Evolutionary conservation across 2,888 invertebrate genomes (phyloP).

Genomic region (Cryptops parisi): DNA sequence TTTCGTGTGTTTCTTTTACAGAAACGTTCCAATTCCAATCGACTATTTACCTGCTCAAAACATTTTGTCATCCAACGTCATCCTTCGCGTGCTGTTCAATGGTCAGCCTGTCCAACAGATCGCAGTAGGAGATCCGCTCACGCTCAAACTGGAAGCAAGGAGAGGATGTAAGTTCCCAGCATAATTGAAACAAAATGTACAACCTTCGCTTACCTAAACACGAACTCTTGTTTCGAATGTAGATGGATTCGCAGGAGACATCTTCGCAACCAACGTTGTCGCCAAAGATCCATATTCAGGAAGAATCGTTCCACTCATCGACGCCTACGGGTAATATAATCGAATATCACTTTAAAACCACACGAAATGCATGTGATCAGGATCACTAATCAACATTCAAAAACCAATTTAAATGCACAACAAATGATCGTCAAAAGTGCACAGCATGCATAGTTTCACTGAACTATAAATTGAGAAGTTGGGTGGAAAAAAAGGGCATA

Average conservation of each 20-base stretch:
- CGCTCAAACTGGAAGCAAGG: slow-evolving; percentile 74
- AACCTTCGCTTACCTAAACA: too few relatives aligned
- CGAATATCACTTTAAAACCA: too few relatives aligned
- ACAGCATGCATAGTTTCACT: too few relatives aligned
- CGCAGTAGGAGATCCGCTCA: slow-evolving; percentile 80
- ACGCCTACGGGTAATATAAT: slow-evolving; percentile 83
- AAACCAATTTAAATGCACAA: too few relatives aligned
- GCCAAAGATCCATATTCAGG: slow-evolving; percentile 86
- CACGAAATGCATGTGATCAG: too few relatives aligned
- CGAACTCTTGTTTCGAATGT: not conserved
- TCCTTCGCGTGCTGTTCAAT: slow-evolving; percentile 71
- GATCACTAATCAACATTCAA: too few relatives aligned
- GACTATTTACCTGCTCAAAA: slow-evolving; percentile 86
- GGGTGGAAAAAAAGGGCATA: too few relatives aligned
- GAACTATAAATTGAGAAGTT: too few relatives aligned
- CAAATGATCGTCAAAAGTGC: too few relatives aligned
- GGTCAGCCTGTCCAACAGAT: slow-evolving; percentile 83
- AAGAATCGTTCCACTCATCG: slow-evolving; percentile 74
- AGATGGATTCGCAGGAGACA: slow-evolving; percentile 48
- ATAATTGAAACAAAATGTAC: too few relatives aligned
- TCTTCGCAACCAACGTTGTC: slow-evolving; percentile 83
- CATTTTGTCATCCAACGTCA: slow-evolving; percentile 72
- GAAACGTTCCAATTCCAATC: slow-evolving; percentile 71
- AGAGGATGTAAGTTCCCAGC: slow-evolving; percentile 50
- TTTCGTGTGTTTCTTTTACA: slow-evolving; percentile 26